These are phyloP conservation scores for Dendrolimus pini DNA, from an alignment of 2,888 invertebrate species.

Conservation along the genomic window DNA sequence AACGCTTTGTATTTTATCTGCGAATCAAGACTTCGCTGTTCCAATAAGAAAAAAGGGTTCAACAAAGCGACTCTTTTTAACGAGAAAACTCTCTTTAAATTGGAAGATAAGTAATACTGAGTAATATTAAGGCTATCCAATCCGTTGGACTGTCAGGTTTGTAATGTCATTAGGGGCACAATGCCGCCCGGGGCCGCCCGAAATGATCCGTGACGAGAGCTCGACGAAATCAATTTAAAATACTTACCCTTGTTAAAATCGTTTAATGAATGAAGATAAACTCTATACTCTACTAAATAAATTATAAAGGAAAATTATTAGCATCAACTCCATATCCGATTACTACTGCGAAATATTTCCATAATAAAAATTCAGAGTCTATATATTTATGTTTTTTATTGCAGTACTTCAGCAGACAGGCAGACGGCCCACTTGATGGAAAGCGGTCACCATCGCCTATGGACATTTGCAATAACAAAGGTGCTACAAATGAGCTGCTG, in stretches of 20 bases:
- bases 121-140: constrained; percentile 50
- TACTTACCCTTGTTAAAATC: constrained; percentile 51
- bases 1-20: constrained; percentile 43
- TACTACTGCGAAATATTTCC: no score
- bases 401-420: no score
- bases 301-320: neutral
- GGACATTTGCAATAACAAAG: no score
- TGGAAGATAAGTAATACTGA: constrained; percentile 38
- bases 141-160: constrained; percentile 33
- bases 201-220: constrained; percentile 62
- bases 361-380: no score
- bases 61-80: constrained; percentile 38
- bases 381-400: no score
- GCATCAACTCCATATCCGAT: no score
- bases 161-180: constrained; percentile 56
- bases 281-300: constrained; percentile 3
- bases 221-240: constrained; percentile 61
- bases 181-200: constrained; percentile 34
- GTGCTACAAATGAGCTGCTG: no score
- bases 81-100: constrained; percentile 35
- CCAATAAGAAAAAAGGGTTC: constrained; percentile 37
- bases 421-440: no score
- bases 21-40: constrained; percentile 40
- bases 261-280: constrained; percentile 37
- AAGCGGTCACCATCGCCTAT: no score